Evolutionary conservation across 2,888 invertebrate species (phyloP), one percentile per base, ranked within the genome.

Genomic region (Zygogramma bicolorata): DNA sequence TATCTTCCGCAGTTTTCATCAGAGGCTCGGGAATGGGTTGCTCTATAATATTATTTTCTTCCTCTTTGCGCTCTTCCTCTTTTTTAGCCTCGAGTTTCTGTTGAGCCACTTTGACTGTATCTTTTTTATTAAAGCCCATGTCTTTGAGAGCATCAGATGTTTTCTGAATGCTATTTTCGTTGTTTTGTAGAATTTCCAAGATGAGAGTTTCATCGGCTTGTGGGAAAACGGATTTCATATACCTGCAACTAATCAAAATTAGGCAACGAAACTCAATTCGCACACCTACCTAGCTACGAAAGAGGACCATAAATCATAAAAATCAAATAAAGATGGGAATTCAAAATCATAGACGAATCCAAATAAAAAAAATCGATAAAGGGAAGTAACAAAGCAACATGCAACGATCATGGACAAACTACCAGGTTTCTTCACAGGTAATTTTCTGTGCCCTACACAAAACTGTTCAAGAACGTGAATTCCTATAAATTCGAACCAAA

Each of bases 101-200:
- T 74, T 88, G 86, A 34, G 87, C 87, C 13, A 88, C 84, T 84
- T 90, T 90, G 40, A 83, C 80, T 22, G 92, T 91, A 77, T 95
- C 95, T 74, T 93, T 92, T 84, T 94, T 95, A n/a, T 89, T 89
- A 85, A 94, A 96, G 0, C 97, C 97, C 91, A 96, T 91, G 7
- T 92, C 89, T 40, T 93, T 89, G 10, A 97, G 89, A 77, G 92
- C 92, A 80, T 96, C 95, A 8, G 96, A 94, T 0, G 96, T 94
- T 80, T 93, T 94, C 85, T 95, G 95, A 6, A 97, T 96, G 86
- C 96, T 97, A 85, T 96, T 96, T 81, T 97, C 97, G 80, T 95
- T 93, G 85, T 93, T 95, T 61, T 94, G 93, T 63, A 96, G 88
- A 49, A 95, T 90, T 81, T 97, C 97, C 66, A 97, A 89, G 31